Percentiles rank a stretch among this genome's conserved stretches.
Conservation (phyloP, 2,113 vertebrate genomes). For the Noctilio leporinus region DNA sequence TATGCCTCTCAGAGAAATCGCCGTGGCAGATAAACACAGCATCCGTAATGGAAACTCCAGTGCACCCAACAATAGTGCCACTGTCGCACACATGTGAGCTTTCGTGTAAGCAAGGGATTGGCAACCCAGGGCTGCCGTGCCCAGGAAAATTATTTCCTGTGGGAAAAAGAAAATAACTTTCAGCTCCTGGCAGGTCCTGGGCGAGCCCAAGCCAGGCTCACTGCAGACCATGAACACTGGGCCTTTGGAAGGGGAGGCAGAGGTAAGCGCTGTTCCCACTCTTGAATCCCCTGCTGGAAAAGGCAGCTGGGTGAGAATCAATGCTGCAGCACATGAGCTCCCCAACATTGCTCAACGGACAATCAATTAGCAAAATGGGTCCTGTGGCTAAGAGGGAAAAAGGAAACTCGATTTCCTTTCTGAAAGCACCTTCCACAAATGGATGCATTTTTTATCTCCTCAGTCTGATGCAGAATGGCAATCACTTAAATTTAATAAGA, state of each 20-base stretch:
- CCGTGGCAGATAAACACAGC: conserved; percentile 21
- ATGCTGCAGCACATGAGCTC: accelerated
- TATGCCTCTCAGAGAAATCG: background rate
- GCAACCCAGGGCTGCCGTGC: conserved; percentile 16
- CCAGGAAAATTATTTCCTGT: conserved; percentile 62
- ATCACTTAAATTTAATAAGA: conserved; percentile 38
- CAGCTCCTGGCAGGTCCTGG: conserved; percentile 48
- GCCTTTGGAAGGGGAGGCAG: background rate
- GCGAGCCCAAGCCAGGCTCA: conserved; percentile 48
- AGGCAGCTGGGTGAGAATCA: background rate
- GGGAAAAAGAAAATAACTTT: conserved; percentile 55
- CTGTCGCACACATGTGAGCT: conserved; percentile 31
- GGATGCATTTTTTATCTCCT: conserved; percentile 1
- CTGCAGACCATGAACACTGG: background rate
- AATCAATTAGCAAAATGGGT: conserved; percentile 29
- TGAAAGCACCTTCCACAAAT: conserved; percentile 25
- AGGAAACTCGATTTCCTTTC: conserved; percentile 40
- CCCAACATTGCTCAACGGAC: background rate
- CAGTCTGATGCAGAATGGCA: conserved; percentile 19
- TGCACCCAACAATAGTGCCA: conserved; percentile 25
- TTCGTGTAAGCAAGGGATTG: conserved; percentile 37
- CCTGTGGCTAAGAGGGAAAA: background rate
- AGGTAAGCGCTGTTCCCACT: background rate
- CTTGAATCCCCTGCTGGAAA: background rate
- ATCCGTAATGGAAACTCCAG: conserved; percentile 36